Base-by-base conservation (phyloP, 2,797 vertebrate species). In the Microctenopoma steveboyesi region DNA sequence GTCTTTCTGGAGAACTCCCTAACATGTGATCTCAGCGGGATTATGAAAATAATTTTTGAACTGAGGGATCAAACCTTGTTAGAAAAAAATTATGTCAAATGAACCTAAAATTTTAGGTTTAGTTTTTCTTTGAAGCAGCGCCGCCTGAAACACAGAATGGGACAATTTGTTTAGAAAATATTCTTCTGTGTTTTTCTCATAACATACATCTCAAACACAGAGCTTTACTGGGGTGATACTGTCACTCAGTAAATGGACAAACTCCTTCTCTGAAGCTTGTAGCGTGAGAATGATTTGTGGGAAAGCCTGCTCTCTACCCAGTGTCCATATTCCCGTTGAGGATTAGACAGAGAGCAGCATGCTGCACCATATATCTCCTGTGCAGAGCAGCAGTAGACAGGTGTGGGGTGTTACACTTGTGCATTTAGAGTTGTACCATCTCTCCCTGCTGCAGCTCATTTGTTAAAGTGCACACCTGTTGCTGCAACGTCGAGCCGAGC, bases 401-500 rank as follows among this genome's bases (percentile, higher is more conserved):
- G 58, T 74, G 69, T 56, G 46, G 27, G 63, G 67, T 55, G 56
- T 69, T 50, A 63, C 40, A 69, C 35, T 39, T 45, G 4, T 18
- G 18, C 18, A 18, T 18, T 18, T 18, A 18, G 18, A 18, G 18
- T 18, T 18, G 18, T 18, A 18, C 18, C 18, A 18, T 18, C 18
- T 18, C 18, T 18, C 18, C 18, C 35, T 0, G 45, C 53, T 51
- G 40, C 43, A 51, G 57, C 43, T 75, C 59, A 58, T 77, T 72
- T 76, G 54, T 62, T 70, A 49, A 72, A 76, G 53, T 50, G 54
- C 25, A 40, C 15, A 65, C 54, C 76, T 66, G 71, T 81, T 15
- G 35, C 64, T 35, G 42, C 40, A 27, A 59, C 66, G 65, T 4
- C 2, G 39, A 28, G 28, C 46, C 0, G 0, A 43, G 61, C 45